phyloP scores from a whole-genome alignment of 2,797 vertebrate species.

The Scyliorhinus canicula region DNA sequence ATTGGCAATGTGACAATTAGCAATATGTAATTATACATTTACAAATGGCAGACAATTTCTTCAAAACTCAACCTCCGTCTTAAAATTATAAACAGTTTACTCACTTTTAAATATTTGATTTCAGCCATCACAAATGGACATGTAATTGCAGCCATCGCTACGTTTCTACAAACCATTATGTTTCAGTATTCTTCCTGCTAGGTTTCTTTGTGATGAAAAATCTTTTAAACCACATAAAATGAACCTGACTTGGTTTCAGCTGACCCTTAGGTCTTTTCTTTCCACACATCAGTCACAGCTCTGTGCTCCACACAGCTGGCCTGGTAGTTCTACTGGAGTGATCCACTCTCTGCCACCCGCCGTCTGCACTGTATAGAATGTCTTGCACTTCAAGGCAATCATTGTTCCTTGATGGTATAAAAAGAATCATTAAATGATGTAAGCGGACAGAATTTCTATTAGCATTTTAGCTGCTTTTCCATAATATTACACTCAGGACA shows the following conservation, averaged over 20 bases:
- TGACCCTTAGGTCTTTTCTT: slow-evolving; percentile 5
- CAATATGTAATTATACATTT: slow-evolving; percentile 1
- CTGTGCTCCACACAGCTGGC: slow-evolving; percentile 17
- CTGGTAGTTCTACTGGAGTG: neutral
- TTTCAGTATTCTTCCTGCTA: neutral
- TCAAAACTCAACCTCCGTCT: neutral
- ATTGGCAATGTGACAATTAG: neutral
- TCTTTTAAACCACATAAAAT: neutral
- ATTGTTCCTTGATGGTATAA: neutral
- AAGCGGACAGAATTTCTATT: neutral
- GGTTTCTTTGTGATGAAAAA: slow-evolving; percentile 3
- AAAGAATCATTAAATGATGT: slow-evolving; percentile 7
- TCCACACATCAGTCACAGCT: neutral
- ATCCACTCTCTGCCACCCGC: neutral
- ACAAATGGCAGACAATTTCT: slow-evolving; percentile 9
- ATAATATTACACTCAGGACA: neutral
- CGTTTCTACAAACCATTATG: neutral
- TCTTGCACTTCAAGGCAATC: slow-evolving; percentile 19
- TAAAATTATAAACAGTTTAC: neutral
- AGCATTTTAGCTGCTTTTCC: neutral
- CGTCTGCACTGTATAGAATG: neutral
- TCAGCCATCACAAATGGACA: neutral
- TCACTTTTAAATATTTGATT: neutral
- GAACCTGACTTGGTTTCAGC: slow-evolving; percentile 21
- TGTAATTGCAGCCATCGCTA: neutral